A percentile compares a stretch with the other conserved stretches of the same genome.
phyloP scores from a whole-genome alignment of 2,888 invertebrate species.

The Ophion obscuratus region DNA sequence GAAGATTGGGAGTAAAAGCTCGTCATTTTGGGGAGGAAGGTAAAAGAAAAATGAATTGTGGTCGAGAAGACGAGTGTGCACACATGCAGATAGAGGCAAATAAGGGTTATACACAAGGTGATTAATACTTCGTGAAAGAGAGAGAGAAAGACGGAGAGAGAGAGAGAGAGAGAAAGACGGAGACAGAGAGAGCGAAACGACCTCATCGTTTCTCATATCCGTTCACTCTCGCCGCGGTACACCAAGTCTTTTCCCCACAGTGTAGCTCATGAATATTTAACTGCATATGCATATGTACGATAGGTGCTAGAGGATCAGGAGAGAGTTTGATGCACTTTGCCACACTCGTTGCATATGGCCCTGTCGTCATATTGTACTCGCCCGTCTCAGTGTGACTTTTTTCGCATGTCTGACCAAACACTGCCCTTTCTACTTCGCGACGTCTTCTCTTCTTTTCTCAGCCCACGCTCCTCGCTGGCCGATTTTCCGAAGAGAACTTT shows the following conservation, averaged over 20 bases:
- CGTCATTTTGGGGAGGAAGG: background rate
- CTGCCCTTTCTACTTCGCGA: conserved; percentile 24
- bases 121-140: too few species aligned
- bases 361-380: conserved; percentile 2
- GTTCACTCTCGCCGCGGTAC: conserved; percentile 18
- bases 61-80: background rate
- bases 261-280: conserved; percentile 58
- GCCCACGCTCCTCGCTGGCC: too few species aligned
- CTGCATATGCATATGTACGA: conserved; percentile 33
- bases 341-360: background rate
- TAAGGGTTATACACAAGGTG: too few species aligned
- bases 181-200: conserved; percentile 23
- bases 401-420: conserved; percentile 2
- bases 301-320: background rate
- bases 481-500: too few species aligned
- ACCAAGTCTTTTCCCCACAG: conserved; percentile 44
- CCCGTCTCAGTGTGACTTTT: background rate
- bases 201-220: conserved; percentile 44
- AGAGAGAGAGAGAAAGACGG: background rate
- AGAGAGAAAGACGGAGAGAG: background rate
- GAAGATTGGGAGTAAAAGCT: background rate
- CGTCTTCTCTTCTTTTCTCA: background rate
- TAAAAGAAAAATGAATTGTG: background rate
- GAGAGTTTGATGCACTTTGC: conserved; percentile 13
- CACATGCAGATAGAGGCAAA: background rate